Conservation (phyloP, 2,113 vertebrate species). For the Xyliphius kryptos region DNA sequence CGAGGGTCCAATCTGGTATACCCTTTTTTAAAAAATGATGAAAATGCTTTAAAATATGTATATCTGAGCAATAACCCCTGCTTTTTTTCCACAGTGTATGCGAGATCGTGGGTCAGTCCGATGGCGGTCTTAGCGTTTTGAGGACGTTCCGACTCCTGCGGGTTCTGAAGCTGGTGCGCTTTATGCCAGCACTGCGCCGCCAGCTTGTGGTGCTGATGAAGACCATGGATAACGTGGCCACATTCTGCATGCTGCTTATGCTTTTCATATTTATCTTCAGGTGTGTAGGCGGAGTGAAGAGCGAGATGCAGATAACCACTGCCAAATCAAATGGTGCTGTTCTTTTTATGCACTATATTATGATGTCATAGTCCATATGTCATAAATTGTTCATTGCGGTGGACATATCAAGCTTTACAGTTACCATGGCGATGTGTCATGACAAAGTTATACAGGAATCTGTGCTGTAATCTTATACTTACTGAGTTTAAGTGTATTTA, state of each 20-base stretch:
- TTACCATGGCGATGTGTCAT: too few relatives aligned
- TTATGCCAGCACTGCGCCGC: constrained; percentile 89
- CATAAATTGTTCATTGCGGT: too few relatives aligned
- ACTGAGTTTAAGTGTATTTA: too few relatives aligned
- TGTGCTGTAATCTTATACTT: too few relatives aligned
- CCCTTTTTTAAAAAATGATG: not conserved
- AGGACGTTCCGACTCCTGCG: constrained; percentile 89
- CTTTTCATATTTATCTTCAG: constrained; percentile 99
- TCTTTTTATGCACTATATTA: too few relatives aligned
- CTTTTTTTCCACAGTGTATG: constrained; percentile 72
- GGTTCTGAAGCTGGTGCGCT: constrained; percentile 91
- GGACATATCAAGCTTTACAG: too few relatives aligned
- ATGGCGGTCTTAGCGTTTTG: constrained; percentile 85
- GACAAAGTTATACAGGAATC: too few relatives aligned
- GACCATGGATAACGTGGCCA: constrained; percentile 98
- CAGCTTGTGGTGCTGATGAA: constrained; percentile 97
- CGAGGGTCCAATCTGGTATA: too few relatives aligned
- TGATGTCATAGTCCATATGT: too few relatives aligned
- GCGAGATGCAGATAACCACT: not conserved
- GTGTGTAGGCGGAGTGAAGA: constrained; percentile 48
- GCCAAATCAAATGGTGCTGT: too few relatives aligned
- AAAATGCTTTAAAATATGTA: too few relatives aligned
- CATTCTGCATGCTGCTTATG: constrained; percentile 98
- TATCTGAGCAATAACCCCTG: too few relatives aligned
- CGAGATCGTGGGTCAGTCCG: constrained; percentile 89